A percentile compares a stretch with the other conserved stretches of the same genome.
These are phyloP conservation scores for Aleiodes leptofemur DNA, from an alignment of 2,888 invertebrate genomes.

Conservation along the genomic window DNA sequence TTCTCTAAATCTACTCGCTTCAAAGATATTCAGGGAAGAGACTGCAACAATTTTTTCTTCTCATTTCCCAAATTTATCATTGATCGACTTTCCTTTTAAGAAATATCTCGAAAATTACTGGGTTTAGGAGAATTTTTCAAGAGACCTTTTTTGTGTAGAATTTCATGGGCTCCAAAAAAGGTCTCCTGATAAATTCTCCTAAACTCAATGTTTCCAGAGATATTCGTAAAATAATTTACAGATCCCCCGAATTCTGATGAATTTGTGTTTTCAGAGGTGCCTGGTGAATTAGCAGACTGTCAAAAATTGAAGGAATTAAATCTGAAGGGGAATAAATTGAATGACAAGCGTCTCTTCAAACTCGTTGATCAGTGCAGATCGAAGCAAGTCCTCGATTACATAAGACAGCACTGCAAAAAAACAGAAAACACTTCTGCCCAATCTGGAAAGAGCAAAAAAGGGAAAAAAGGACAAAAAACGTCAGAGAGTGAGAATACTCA, in stretches of 20 bases:
- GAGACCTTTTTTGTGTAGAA: no score
- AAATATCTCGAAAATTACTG: no score
- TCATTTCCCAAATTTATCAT: no score
- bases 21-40: no score
- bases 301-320: slow-evolving; percentile 86
- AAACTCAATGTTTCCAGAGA: no score
- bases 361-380: slow-evolving; percentile 85
- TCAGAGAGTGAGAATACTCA: slow-evolving; percentile 61
- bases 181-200: no score
- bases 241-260: background rate
- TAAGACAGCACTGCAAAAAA: slow-evolving; percentile 81
- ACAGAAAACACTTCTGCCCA: slow-evolving; percentile 61
- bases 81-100: no score
- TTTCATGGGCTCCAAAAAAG: no score
- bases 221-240: no score
- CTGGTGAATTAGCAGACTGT: slow-evolving; percentile 83
- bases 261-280: slow-evolving; percentile 75
- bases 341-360: slow-evolving; percentile 85
- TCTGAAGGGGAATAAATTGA: slow-evolving; percentile 84
- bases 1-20: no score
- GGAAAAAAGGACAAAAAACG: slow-evolving; percentile 66
- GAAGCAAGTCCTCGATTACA: slow-evolving; percentile 87
- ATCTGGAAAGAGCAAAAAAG: slow-evolving; percentile 69
- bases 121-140: no score
- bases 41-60: no score